Percentiles rank a stretch among this genome's conserved stretches.
These are phyloP conservation scores for Drosophila carrolli DNA, from an alignment of 1,140 invertebrate genomes.

Conservation along the genomic window DNA sequence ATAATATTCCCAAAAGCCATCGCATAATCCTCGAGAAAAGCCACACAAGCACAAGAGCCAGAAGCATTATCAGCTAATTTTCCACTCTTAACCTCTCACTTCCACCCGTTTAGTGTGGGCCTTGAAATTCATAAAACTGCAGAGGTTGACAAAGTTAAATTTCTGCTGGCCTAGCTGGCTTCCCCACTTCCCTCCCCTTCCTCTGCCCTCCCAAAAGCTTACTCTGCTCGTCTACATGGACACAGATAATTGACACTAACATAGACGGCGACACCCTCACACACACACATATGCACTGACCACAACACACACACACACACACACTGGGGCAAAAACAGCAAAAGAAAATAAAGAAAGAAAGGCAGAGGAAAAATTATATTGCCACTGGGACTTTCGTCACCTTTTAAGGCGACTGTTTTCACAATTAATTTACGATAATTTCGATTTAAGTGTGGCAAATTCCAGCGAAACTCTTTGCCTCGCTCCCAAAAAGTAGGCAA, in stretches of 20 bases:
- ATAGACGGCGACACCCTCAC: neutral
- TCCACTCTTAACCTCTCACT: slow-evolving; percentile 28
- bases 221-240: slow-evolving; percentile 15
- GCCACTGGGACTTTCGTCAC: slow-evolving; percentile 5
- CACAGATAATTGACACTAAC: slow-evolving; percentile 11
- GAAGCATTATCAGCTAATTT: slow-evolving; percentile 44
- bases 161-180: slow-evolving; percentile 9
- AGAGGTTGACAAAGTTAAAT: slow-evolving; percentile 68
- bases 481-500: slow-evolving; percentile 40
- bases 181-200: neutral
- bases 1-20: neutral
- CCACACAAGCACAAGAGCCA: slow-evolving; percentile 21
- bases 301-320: slow-evolving; percentile 1
- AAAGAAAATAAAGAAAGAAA: neutral
- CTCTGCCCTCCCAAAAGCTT: slow-evolving; percentile 4
- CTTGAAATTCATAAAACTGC: slow-evolving; percentile 72
- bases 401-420: slow-evolving; percentile 13
- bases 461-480: slow-evolving; percentile 18
- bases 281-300: slow-evolving; percentile 4
- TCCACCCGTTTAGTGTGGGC: slow-evolving; percentile 1
- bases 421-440: slow-evolving; percentile 77
- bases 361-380: slow-evolving; percentile 27
- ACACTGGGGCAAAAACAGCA: neutral
- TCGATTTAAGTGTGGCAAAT: slow-evolving; percentile 57
- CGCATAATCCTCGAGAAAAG: slow-evolving; percentile 31